Evolutionary conservation across 2,113 vertebrate species (phyloP).

Genomic region (Thryonomys swinderianus): DNA sequence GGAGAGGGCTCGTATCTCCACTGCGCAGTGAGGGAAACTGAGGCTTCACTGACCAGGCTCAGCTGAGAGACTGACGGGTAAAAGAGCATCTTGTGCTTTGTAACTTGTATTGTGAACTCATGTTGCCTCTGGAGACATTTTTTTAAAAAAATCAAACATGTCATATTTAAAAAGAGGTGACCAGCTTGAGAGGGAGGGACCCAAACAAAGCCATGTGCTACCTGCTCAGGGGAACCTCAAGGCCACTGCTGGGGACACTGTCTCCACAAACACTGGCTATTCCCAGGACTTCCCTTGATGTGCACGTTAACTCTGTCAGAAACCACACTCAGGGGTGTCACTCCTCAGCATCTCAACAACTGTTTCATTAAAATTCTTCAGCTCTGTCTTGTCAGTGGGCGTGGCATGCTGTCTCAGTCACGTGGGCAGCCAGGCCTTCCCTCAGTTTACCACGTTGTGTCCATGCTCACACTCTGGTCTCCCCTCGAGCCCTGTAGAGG

Average conservation of each 20-base stretch:
- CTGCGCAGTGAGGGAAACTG: not conserved
- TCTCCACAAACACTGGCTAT: accelerated
- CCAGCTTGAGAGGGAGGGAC: not conserved
- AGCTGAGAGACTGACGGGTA: not conserved
- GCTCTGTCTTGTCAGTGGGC: accelerated
- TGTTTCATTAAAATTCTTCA: not conserved
- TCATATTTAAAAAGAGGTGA: not conserved
- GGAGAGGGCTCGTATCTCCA: not conserved
- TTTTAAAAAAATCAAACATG: not conserved
- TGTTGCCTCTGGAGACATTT: not conserved
- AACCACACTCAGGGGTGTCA: not conserved
- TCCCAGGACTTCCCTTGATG: not conserved
- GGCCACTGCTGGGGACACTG: not conserved
- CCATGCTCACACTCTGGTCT: not conserved
- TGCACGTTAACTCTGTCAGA: not conserved
- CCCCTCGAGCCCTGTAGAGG: not conserved
- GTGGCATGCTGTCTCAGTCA: not conserved
- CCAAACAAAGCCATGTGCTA: not conserved
- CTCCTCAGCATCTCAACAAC: not conserved
- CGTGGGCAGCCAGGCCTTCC: not conserved
- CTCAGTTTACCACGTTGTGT: not conserved
- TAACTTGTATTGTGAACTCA: not conserved
- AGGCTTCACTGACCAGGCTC: not conserved
- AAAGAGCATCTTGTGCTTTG: not conserved
- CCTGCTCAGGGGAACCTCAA: not conserved